Evolutionary conservation across 64 coral and sea anemone species (phyloP).

Genomic region (Actinia tenebrosa): DNA sequence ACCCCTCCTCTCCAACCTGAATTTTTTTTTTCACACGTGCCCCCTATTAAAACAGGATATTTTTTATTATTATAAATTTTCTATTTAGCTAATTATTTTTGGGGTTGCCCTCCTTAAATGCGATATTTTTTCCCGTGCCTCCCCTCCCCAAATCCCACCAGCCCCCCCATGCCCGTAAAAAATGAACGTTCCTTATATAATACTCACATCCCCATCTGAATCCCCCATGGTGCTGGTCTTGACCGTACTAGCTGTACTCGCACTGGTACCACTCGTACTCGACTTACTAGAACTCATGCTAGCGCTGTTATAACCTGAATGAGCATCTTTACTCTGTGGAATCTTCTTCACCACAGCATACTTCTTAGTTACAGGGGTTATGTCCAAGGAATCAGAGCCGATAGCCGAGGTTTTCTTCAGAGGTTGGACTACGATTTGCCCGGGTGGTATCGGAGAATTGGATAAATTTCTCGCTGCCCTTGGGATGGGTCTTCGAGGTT

Average conservation of each 20-base stretch:
- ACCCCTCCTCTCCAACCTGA: too few relatives aligned
- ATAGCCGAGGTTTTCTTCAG: constrained; percentile 80
- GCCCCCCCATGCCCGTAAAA: too few relatives aligned
- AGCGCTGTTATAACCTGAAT: constrained; percentile 67
- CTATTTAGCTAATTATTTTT: too few relatives aligned
- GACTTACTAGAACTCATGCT: constrained; percentile 90
- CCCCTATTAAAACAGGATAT: too few relatives aligned
- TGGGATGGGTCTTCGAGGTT: constrained; percentile 75
- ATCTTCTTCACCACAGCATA: constrained; percentile 90
- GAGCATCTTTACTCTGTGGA: constrained; percentile 76
- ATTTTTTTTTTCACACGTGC: too few relatives aligned
- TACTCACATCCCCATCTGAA: constrained; percentile 67
- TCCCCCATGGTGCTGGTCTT: constrained; percentile 91
- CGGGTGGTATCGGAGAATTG: constrained; percentile 40
- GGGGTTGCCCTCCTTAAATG: too few relatives aligned
- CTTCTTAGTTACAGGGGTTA: constrained; percentile 75
- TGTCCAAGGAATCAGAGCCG: constrained; percentile 48
- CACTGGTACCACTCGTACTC: constrained; percentile 70
- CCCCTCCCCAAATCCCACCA: too few relatives aligned
- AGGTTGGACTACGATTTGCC: constrained; percentile 60
- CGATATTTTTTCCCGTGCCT: too few relatives aligned
- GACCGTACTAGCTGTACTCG: constrained; percentile 91
- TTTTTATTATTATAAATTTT: too few relatives aligned
- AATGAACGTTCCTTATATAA: neutral
- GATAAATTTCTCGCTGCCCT: constrained; percentile 40